These are phyloP conservation scores for Festucalex cinctus DNA, from an alignment of 2,113 vertebrate species.

Conservation along the genomic window DNA sequence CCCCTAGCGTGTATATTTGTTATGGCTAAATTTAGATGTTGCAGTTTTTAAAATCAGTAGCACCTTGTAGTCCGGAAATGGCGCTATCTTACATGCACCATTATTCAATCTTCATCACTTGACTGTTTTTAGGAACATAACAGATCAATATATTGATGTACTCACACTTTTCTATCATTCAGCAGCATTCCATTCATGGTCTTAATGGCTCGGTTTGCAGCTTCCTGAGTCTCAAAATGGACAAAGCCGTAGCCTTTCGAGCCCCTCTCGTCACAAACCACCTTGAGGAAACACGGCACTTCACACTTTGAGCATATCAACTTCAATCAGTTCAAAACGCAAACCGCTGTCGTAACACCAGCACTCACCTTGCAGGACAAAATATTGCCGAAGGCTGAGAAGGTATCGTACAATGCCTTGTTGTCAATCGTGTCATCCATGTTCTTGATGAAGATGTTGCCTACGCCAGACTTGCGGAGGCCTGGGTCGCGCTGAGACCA, in stretches of 20 bases:
- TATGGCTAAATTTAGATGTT: no score
- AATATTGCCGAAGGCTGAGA: conserved; percentile 96
- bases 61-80: background rate
- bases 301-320: background rate
- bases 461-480: conserved; percentile 91
- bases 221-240: conserved; percentile 94
- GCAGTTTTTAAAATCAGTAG: background rate
- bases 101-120: background rate
- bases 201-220: conserved; percentile 85
- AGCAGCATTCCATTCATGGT: conserved; percentile 98
- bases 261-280: conserved; percentile 91
- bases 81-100: background rate
- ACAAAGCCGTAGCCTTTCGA: conserved; percentile 96
- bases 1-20: no score
- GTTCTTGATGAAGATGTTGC: conserved; percentile 98
- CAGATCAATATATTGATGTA: conserved; percentile 13
- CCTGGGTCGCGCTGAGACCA: conserved; percentile 97
- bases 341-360: background rate
- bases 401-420: conserved; percentile 96
- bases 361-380: conserved; percentile 90
- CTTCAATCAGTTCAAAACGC: background rate
- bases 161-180: conserved; percentile 95
- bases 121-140: background rate
- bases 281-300: conserved; percentile 65
- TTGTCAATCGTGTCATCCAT: conserved; percentile 97